A percentile compares a stretch with the other conserved stretches of the same genome.
Evolutionary conservation across 2,888 invertebrate species (phyloP).

Genomic region (Eurytoma adleriae): DNA sequence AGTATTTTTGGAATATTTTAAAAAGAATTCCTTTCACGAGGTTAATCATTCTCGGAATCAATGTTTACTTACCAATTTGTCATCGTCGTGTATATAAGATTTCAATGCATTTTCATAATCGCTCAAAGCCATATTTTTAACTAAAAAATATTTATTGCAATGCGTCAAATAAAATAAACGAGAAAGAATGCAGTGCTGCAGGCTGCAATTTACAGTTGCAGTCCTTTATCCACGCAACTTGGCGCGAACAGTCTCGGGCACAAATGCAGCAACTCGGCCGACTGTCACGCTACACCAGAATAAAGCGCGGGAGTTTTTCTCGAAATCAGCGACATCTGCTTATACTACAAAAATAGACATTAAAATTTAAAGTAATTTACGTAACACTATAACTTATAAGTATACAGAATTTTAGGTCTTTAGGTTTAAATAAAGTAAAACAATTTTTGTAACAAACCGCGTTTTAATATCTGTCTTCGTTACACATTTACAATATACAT

Average conservation of each 20-base stretch:
- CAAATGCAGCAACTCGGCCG: too few relatives aligned
- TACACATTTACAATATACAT: slow-evolving; percentile 76
- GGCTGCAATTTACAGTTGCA: too few relatives aligned
- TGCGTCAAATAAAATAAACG: neutral
- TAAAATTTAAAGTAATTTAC: too few relatives aligned
- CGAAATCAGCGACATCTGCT: too few relatives aligned
- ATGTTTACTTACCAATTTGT: slow-evolving; percentile 49
- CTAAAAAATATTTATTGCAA: neutral
- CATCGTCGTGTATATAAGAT: slow-evolving; percentile 54
- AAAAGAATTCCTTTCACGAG: neutral
- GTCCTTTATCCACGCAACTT: too few relatives aligned
- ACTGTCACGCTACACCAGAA: too few relatives aligned
- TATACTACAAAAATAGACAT: too few relatives aligned
- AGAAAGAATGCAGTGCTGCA: neutral
- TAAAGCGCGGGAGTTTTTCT: too few relatives aligned
- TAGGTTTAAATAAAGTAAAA: slow-evolving; percentile 11
- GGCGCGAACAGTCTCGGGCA: too few relatives aligned
- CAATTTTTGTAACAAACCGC: slow-evolving; percentile 73
- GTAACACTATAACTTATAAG: too few relatives aligned
- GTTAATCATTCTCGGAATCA: slow-evolving; percentile 1
- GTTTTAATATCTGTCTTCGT: slow-evolving; percentile 74
- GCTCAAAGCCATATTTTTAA: slow-evolving; percentile 37
- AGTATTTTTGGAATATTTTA: neutral
- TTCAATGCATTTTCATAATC: slow-evolving; percentile 51
- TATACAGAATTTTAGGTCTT: too few relatives aligned